phyloP scores from a whole-genome alignment of 2,113 vertebrate genomes.

The Smithornis capensis region DNA sequence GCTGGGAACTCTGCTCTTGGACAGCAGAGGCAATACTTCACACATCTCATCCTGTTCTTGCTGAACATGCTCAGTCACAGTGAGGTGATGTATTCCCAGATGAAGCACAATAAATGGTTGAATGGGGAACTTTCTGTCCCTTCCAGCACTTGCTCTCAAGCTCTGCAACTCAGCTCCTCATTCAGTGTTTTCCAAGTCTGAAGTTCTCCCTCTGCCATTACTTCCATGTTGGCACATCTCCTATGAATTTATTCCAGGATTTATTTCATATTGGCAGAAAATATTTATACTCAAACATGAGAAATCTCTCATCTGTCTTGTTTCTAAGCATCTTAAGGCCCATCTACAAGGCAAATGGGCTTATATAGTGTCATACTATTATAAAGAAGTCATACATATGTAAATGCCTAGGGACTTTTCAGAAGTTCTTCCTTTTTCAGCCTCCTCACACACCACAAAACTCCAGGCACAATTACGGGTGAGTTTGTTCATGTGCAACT shows the following conservation, averaged over 20 bases:
- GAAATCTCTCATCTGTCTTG: background rate
- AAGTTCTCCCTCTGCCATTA: background rate
- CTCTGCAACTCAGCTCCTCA: background rate
- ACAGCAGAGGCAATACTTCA: background rate
- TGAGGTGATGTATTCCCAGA: background rate
- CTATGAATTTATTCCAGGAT: background rate
- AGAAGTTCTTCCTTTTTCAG: background rate
- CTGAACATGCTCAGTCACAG: background rate
- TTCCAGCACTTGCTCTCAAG: fast-evolving
- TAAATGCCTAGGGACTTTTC: background rate
- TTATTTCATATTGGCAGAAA: slow-evolving; percentile 9
- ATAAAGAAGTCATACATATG: background rate
- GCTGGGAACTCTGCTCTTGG: background rate
- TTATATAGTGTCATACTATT: background rate
- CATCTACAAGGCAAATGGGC: slow-evolving; percentile 14
- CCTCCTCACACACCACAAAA: background rate
- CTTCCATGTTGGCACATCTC: background rate
- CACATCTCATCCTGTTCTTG: background rate
- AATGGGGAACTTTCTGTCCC: background rate
- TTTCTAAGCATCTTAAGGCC: background rate
- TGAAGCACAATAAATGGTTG: background rate
- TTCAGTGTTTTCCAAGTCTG: background rate
- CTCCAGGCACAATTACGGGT: background rate
- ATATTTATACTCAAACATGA: background rate
- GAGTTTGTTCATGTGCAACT: slow-evolving; percentile 10